Conservation (phyloP, 2,113 vertebrate species). For the Alexandromys fortis region DNA sequence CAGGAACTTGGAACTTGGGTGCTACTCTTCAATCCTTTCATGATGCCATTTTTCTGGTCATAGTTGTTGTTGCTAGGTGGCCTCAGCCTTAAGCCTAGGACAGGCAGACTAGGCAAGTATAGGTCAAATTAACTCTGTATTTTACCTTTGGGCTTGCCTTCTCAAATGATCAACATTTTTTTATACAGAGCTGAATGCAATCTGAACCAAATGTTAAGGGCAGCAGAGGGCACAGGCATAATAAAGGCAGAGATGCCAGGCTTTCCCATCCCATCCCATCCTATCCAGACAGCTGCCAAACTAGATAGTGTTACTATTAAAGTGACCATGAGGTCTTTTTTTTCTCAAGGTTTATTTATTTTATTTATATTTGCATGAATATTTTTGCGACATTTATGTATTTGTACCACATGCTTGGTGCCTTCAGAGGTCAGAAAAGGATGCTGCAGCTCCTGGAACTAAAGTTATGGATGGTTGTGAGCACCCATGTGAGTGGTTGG, state of each 20-base stretch:
- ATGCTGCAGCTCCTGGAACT: background rate
- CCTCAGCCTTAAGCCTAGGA: background rate
- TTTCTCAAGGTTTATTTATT: background rate
- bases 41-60: background rate
- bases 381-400: background rate
- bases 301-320: background rate
- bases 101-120: background rate
- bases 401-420: background rate
- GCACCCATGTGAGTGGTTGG: background rate
- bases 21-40: too few species aligned
- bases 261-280: background rate
- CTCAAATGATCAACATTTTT: background rate
- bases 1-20: too few species aligned
- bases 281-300: background rate
- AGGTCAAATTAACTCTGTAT: background rate
- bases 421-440: background rate
- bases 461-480: background rate
- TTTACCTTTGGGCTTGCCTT: background rate
- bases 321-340: too few species aligned
- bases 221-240: background rate
- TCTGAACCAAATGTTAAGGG: background rate
- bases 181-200: background rate
- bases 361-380: background rate
- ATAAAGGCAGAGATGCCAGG: background rate
- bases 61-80: background rate